A percentile compares a stretch with the other conserved stretches of the same genome.
Conservation (phyloP, 2,797 vertebrate species). For the Macroramphosus scolopax region DNA sequence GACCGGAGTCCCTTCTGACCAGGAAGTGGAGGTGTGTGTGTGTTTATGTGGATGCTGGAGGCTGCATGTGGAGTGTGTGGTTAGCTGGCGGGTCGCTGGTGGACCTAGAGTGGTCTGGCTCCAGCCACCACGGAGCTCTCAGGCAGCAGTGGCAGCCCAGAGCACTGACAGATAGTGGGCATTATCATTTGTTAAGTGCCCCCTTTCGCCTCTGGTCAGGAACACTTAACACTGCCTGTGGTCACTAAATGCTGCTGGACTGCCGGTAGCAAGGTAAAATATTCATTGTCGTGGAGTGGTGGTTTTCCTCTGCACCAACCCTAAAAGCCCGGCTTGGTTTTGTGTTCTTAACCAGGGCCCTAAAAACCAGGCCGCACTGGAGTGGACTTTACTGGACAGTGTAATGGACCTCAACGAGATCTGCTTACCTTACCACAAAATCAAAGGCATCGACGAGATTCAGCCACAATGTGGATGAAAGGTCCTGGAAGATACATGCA, state of each 20-base stretch:
- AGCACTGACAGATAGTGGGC: slow-evolving; percentile 76
- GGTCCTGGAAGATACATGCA: slow-evolving; percentile 15
- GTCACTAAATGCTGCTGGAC: slow-evolving; percentile 79
- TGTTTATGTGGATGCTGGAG: slow-evolving; percentile 37
- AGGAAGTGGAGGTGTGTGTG: slow-evolving; percentile 62
- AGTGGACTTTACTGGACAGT: slow-evolving; percentile 65
- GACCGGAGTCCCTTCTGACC: slow-evolving; percentile 38
- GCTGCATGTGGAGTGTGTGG: slow-evolving; percentile 71
- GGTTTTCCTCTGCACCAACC: slow-evolving; percentile 79
- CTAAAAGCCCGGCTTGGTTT: slow-evolving; percentile 81
- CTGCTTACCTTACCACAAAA: slow-evolving; percentile 55
- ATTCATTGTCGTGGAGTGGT: slow-evolving; percentile 81
- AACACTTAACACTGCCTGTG: slow-evolving; percentile 85
- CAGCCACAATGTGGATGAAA: slow-evolving; percentile 25
- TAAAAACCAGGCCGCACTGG: slow-evolving; percentile 66
- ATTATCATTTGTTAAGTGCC: slow-evolving; percentile 87
- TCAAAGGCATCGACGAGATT: slow-evolving; percentile 37
- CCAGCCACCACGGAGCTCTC: slow-evolving; percentile 70
- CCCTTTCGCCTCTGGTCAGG: slow-evolving; percentile 80
- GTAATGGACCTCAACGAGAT: slow-evolving; percentile 64
- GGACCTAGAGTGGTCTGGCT: slow-evolving; percentile 72
- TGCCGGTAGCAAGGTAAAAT: slow-evolving; percentile 83
- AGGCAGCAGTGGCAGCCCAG: slow-evolving; percentile 68
- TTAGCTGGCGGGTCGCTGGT: slow-evolving; percentile 74
- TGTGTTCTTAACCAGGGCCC: slow-evolving; percentile 81